Base-by-base conservation (phyloP, 1,140 invertebrate species). In the Drosophila subobscura region DNA sequence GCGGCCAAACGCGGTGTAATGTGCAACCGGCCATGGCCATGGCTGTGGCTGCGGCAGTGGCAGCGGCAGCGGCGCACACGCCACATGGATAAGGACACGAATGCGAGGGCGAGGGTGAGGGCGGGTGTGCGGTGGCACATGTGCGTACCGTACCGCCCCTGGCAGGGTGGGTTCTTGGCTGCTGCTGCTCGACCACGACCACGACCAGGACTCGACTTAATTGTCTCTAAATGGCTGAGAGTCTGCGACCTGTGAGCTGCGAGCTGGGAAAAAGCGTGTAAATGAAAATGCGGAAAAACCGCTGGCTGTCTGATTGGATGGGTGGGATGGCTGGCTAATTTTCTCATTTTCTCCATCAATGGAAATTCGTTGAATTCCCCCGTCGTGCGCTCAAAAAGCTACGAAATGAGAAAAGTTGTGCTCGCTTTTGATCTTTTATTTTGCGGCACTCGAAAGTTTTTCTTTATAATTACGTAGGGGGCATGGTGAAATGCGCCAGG, bases 341-440 rank as follows among this genome's bases (percentile, higher is more conserved):
- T 88, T 89, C 83, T 88, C 79, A 88, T 88, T 88, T 88, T 88
- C 83, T 77, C 79, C 79, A 79, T 88, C 84, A 88, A 78, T 88
- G 83, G 83, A 83, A 89, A 84, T 70, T 89, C 77, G 76, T 63
- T 81, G 58, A 58, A 67, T 61, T 45, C 46, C 41, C 25, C 33
- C 22, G n/a, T 23, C 12, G 57, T 41, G 23, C 33, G 40, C 25
- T 50, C 25, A 50, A 46, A 73, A 37, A 37, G 47, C 7, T 61
- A 50, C 42, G 46, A 86, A 86, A 86, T 88, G 66, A 76, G 78
- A 88, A 86, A 86, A 88, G 66, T 86, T 80, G 27, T 46, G 6
- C 45, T 16, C 22, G 45, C 83, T 75, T 86, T 88, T 86, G 83
- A 86, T 83, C 78, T 88, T 81, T 75, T 47, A 27, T 63, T 54